Evolutionary conservation across 2,888 invertebrate species (phyloP), one percentile per base, ranked within the genome.

Genomic region (Phortica okadai): DNA sequence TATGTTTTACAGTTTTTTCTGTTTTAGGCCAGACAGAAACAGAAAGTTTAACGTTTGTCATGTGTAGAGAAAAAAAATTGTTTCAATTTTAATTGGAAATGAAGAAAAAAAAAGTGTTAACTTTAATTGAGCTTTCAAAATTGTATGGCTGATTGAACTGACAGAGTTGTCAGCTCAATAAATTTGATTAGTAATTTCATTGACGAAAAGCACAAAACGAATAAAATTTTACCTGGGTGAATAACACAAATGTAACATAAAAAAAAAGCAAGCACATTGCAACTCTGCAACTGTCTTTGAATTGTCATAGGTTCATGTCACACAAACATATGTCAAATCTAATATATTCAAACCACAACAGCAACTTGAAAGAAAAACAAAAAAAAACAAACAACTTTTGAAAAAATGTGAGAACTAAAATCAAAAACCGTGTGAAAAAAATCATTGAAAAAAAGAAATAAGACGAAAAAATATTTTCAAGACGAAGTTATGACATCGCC

Each of bases 331-430:
- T 33, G 25, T 59, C 59, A 62, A 79, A 54, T 16, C 69, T 14
- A 70, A 44, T 4, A 25, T 11, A 50, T 11, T 72, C 11, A 16
- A 74, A 44, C 25, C 6, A 7, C 66, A 42, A 58, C 21, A 44
- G 64, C 50, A 50, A 6, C 59, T 73, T 56, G 54, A 6, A 50
- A 41, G 21, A 54, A 33, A 21, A 1, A 77, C 14, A 50, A 76
- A 56, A 76, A 56, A 75, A 79, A 76, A 14, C 64, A 25, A 73
- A 78, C 79, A 70, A 62, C 76, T 50, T 44, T 58, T 74, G 70
- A 77, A 79, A 80, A 80, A 83, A 81, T 81, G 83, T 83, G 82
- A 83, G 79, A 78, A 74, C n/a, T 73, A 78, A 72, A 50, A 41
- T 56, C 14, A 73, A 73, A 66, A 62, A 72, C 25, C 70, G 70